A percentile compares a stretch with the other conserved stretches of the same genome.
Evolutionary conservation across 2,797 vertebrate species (phyloP).

Genomic region (Phrynocephalus forsythii): DNA sequence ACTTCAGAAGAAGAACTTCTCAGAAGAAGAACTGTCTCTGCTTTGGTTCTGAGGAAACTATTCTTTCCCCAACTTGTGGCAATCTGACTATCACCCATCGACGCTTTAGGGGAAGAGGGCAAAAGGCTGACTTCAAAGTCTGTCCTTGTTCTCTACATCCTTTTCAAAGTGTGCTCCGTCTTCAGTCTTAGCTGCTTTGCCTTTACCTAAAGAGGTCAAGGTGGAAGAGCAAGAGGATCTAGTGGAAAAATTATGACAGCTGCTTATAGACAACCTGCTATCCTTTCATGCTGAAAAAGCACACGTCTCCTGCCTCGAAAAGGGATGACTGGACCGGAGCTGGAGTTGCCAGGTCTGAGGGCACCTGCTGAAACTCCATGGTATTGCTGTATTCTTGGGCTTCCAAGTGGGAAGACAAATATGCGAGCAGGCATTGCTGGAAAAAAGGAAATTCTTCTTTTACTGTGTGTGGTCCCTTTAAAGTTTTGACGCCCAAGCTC

Average conservation of each 20-base stretch:
- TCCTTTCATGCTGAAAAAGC: neutral
- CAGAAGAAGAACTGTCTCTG: neutral
- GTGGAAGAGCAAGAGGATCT: neutral
- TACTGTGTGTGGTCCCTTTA: too few relatives aligned
- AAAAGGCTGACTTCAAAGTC: neutral
- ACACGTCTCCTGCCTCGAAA: too few relatives aligned
- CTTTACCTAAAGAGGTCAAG: neutral
- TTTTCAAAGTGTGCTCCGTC: neutral
- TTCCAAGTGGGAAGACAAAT: too few relatives aligned
- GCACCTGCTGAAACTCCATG: too few relatives aligned
- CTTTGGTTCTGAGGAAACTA: neutral
- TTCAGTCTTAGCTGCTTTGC: neutral
- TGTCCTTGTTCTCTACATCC: neutral
- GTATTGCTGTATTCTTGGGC: too few relatives aligned
- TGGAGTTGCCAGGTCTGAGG: too few relatives aligned
- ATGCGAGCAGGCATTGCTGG: too few relatives aligned
- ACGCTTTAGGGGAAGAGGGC: neutral
- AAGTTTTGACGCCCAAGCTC: too few relatives aligned
- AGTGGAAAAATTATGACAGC: neutral
- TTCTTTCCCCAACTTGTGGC: neutral
- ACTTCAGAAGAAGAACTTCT: neutral
- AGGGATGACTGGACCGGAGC: too few relatives aligned
- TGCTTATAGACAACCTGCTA: neutral
- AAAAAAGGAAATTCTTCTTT: too few relatives aligned
- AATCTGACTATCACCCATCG: neutral